Conservation (phyloP, 2,797 vertebrate species). For the Sebastes hubbsi region DNA sequence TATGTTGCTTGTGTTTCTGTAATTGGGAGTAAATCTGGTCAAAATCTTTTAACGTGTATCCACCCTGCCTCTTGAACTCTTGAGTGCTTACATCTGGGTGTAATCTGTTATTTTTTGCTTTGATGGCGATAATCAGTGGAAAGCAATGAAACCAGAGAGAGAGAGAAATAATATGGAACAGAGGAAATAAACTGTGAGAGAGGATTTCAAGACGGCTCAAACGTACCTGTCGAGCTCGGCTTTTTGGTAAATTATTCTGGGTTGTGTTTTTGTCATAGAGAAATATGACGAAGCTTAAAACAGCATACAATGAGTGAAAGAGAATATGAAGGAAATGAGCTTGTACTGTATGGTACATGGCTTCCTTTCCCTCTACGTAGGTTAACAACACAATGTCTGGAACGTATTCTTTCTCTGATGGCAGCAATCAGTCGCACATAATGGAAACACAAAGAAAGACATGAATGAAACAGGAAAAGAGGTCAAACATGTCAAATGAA, state of each 20-base stretch:
- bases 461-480: neutral
- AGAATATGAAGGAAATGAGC: slow-evolving; percentile 3
- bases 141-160: slow-evolving; percentile 25
- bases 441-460: slow-evolving; percentile 15
- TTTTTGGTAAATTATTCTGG: neutral
- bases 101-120: slow-evolving; percentile 66
- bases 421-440: slow-evolving; percentile 15
- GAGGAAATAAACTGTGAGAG: neutral
- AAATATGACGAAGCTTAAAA: neutral
- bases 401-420: slow-evolving; percentile 7
- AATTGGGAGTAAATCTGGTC: slow-evolving; percentile 66
- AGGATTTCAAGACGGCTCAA: neutral
- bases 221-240: neutral
- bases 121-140: slow-evolving; percentile 60
- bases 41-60: slow-evolving; percentile 48
- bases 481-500: neutral
- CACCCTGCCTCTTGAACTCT: slow-evolving; percentile 41
- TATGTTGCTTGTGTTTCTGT: slow-evolving; percentile 66
- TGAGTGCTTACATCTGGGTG: slow-evolving; percentile 56
- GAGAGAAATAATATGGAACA: neutral
- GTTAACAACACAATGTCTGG: slow-evolving; percentile 25
- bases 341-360: neutral
- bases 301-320: neutral
- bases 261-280: neutral
- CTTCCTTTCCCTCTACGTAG: neutral